A percentile compares a stretch with the other conserved stretches of the same genome.
These are phyloP conservation scores for Physeter macrocephalus DNA, from an alignment of 2,113 vertebrate genomes.

Conservation along the genomic window DNA sequence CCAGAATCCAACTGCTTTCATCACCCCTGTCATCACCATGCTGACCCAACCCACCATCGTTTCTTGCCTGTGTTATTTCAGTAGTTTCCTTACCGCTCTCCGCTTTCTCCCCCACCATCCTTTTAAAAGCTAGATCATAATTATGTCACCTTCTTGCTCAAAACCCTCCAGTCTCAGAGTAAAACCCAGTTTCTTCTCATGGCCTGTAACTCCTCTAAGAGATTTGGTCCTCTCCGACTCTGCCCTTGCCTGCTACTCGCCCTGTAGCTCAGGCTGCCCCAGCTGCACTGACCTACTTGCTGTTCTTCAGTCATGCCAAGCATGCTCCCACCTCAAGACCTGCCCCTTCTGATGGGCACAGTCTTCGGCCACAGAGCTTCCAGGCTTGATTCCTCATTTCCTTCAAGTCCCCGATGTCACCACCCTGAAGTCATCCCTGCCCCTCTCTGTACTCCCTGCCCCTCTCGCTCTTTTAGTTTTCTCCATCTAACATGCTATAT, in stretches of 20 bases:
- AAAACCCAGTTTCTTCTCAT: neutral
- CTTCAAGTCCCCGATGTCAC: neutral
- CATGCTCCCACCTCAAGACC: neutral
- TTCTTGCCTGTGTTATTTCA: neutral
- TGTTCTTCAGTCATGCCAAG: neutral
- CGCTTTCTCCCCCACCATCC: neutral
- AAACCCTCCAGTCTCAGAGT: neutral
- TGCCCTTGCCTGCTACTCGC: neutral
- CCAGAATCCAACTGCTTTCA: neutral
- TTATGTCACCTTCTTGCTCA: neutral
- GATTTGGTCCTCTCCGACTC: neutral
- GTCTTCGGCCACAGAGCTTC: too few relatives aligned
- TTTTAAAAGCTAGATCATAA: neutral
- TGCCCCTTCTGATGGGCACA: neutral
- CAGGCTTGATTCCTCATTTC: neutral
- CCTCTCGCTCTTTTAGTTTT: neutral
- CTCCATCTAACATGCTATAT: neutral
- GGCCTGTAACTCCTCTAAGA: neutral
- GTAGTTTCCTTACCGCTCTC: neutral
- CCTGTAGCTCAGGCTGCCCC: neutral
- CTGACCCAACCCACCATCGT: neutral
- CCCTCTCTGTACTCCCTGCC: neutral
- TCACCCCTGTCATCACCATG: neutral
- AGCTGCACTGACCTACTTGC: neutral
- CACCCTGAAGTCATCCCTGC: neutral